phyloP scores from a whole-genome alignment of 1,140 invertebrate species.

The Neodiprion pinetum region DNA sequence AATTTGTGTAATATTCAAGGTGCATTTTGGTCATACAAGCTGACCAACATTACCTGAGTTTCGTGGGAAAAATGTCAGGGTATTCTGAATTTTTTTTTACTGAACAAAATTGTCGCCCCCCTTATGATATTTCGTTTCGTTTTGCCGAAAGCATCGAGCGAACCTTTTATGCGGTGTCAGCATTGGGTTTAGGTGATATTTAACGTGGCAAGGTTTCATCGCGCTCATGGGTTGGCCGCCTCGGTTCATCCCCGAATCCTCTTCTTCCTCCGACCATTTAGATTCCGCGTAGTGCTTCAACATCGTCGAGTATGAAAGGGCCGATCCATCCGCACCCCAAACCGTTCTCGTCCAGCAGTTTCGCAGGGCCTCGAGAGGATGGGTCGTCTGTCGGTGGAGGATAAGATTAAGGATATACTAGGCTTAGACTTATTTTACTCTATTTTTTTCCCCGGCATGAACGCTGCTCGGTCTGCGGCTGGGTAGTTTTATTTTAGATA shows the following conservation, averaged over 20 bases:
- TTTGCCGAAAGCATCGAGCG: not conserved
- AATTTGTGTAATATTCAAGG: no score
- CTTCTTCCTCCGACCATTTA: not conserved
- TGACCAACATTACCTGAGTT: not conserved
- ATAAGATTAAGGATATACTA: not conserved
- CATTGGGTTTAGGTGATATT: conserved; percentile 30
- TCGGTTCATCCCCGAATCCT: not conserved
- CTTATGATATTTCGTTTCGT: not conserved
- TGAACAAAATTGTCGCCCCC: no score
- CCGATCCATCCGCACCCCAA: not conserved
- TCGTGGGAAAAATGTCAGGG: conserved; percentile 5
- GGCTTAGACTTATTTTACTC: not conserved
- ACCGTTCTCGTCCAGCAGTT: not conserved
- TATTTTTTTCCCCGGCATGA: not conserved
- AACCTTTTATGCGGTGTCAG: conserved; percentile 23
- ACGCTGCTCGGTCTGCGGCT: not conserved
- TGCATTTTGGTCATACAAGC: no score
- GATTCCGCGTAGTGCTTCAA: not conserved
- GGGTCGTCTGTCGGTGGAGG: not conserved
- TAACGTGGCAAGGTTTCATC: conserved; percentile 33
- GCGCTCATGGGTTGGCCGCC: conserved; percentile 33
- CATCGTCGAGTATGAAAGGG: not conserved
- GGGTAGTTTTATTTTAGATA: not conserved
- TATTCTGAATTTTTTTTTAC: not conserved
- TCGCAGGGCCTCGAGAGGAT: not conserved